A percentile compares a stretch with the other conserved stretches of the same genome.
These are phyloP conservation scores for Hylomyscus alleni DNA, from an alignment of 2,797 vertebrate species.

Conservation along the genomic window DNA sequence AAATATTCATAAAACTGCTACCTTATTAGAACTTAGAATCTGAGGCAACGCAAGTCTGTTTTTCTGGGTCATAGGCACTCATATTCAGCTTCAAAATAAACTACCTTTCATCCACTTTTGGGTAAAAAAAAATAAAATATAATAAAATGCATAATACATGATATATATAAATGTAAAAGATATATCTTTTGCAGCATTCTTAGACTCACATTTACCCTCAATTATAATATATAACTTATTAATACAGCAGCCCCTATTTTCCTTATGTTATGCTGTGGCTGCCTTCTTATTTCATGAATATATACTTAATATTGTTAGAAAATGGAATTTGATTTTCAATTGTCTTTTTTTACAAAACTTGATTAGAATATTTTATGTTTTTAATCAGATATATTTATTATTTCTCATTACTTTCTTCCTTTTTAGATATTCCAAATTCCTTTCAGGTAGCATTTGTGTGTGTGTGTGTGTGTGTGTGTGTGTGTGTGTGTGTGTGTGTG, in stretches of 20 bases:
- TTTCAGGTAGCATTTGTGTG: neutral
- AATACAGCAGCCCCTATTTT: neutral
- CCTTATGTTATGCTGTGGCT: neutral
- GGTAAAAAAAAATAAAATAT: too few species aligned
- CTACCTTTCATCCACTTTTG: too few species aligned
- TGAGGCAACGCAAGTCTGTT: too few species aligned
- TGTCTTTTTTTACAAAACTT: neutral
- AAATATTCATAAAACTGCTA: too few species aligned
- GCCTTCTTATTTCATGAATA: neutral
- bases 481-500: neutral
- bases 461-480: neutral
- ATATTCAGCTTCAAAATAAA: too few species aligned
- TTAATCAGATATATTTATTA: neutral
- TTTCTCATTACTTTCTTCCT: neutral
- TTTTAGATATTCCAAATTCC: neutral
- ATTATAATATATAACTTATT: neutral
- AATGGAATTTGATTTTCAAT: neutral
- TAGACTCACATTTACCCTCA: slow-evolving; percentile 39
- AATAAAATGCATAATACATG: neutral
- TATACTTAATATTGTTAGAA: neutral
- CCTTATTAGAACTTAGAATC: too few species aligned
- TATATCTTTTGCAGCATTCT: slow-evolving; percentile 1
- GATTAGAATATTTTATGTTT: neutral
- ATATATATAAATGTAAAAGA: slow-evolving; percentile 5
- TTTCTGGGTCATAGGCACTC: too few species aligned